Evolutionary conservation across 1,140 invertebrate species (phyloP).

Genomic region (Sarcophaga peregrina): DNA sequence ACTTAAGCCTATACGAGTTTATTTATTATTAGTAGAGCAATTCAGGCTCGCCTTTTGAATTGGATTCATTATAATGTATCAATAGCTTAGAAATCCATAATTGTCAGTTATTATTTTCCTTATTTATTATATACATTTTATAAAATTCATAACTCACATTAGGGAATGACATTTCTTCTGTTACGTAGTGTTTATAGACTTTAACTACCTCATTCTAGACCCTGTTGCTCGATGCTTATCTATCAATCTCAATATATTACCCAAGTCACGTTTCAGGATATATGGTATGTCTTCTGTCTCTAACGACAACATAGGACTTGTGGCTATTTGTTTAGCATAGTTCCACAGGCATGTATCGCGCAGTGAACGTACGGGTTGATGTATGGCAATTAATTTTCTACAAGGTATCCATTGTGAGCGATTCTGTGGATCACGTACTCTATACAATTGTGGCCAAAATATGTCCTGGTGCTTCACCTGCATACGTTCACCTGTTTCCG

Average conservation of each 20-base stretch:
- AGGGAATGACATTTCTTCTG: too few species aligned
- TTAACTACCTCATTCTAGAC: background rate
- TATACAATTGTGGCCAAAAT: conserved; percentile 57
- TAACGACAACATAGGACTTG: background rate
- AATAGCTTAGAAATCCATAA: too few species aligned
- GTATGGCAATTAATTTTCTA: conserved; percentile 56
- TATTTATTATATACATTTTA: too few species aligned
- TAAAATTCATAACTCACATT: too few species aligned
- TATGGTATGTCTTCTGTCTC: conserved; percentile 16
- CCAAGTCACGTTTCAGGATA: conserved; percentile 34
- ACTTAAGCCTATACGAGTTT: background rate
- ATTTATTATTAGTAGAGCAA: background rate
- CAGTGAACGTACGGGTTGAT: conserved; percentile 56
- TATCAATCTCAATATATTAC: conserved; percentile 7
- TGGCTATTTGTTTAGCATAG: conserved; percentile 29
- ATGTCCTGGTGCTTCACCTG: conserved; percentile 64
- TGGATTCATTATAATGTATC: too few species aligned
- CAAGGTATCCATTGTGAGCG: conserved; percentile 52
- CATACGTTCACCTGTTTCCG: conserved; percentile 71
- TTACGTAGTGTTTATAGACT: background rate
- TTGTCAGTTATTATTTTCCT: too few species aligned
- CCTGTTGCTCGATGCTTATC: background rate
- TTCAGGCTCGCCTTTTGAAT: background rate
- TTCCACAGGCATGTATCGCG: conserved; percentile 42
- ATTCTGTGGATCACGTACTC: conserved; percentile 52